phyloP scores from a whole-genome alignment of 2,888 invertebrate species.

The Flabesymbios commensalis region DNA sequence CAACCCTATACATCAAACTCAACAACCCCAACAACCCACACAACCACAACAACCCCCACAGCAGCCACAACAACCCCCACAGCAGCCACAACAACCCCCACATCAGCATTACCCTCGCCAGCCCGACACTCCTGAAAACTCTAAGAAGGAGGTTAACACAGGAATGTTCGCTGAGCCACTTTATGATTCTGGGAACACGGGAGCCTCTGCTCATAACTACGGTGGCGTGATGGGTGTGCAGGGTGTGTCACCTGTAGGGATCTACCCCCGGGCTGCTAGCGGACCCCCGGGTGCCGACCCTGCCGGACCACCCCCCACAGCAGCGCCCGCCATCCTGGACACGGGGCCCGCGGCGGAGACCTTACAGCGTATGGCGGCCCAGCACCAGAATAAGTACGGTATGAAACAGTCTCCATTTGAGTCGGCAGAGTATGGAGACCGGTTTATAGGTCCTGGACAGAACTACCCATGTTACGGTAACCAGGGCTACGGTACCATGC shows the following conservation, averaged over 20 bases:
- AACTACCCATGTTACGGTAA: too few relatives aligned
- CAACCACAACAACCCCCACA: too few relatives aligned
- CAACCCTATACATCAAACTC: too few relatives aligned
- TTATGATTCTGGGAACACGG: not conserved
- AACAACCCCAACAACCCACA: too few relatives aligned
- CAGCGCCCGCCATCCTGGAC: constrained; percentile 26
- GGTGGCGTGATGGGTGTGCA: not conserved
- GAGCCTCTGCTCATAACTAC: not conserved
- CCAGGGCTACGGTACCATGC: too few relatives aligned
- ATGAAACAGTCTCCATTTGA: not conserved
- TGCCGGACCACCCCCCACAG: not conserved
- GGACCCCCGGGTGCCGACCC: not conserved
- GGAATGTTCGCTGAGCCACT: constrained; percentile 1
- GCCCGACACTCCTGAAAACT: too few relatives aligned
- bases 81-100: too few relatives aligned
- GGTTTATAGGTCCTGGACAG: not conserved
- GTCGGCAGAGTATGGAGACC: not conserved
- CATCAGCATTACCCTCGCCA: too few relatives aligned
- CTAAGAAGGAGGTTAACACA: too few relatives aligned
- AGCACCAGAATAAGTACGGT: constrained; percentile 77
- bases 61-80: too few relatives aligned
- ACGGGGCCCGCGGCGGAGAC: constrained; percentile 89
- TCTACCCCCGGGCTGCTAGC: not conserved
- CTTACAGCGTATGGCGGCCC: constrained; percentile 94
- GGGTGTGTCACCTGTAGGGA: not conserved